Evolutionary conservation across 2,888 invertebrate species (phyloP).

Genomic region (Athalia cordata): DNA sequence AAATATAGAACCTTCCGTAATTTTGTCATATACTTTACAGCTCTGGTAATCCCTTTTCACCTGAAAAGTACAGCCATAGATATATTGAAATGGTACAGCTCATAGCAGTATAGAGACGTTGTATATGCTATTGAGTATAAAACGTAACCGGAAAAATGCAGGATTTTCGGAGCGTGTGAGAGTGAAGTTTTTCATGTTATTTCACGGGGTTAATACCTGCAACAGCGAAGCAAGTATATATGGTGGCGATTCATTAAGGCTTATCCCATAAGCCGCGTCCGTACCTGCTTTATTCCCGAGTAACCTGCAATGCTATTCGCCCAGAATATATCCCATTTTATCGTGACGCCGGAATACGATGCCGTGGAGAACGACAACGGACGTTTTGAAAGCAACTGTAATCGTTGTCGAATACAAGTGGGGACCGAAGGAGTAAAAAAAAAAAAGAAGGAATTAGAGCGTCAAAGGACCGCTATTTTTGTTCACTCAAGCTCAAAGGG

Average conservation of each 20-base stretch:
- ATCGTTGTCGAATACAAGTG: slow-evolving; percentile 10
- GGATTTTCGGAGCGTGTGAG: slow-evolving; percentile 18
- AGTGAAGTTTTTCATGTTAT: slow-evolving; percentile 34
- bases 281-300: slow-evolving; percentile 31
- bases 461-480: background rate
- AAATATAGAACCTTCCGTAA: too few species aligned
- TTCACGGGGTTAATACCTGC: slow-evolving; percentile 32
- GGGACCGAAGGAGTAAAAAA: slow-evolving; percentile 21
- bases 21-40: too few species aligned
- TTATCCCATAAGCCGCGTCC: slow-evolving; percentile 47
- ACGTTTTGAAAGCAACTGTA: slow-evolving; percentile 25
- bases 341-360: background rate
- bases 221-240: background rate
- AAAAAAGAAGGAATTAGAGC: background rate
- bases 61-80: background rate
- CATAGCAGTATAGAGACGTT: too few species aligned
- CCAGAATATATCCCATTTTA: slow-evolving; percentile 15
- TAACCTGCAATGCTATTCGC: background rate
- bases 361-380: slow-evolving; percentile 22
- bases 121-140: too few species aligned
- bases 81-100: too few species aligned
- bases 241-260: slow-evolving; percentile 43
- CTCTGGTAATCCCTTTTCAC: too few species aligned
- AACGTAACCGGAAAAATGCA: background rate
- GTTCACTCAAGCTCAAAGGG: background rate